Evolutionary conservation across 1,140 invertebrate genomes (phyloP), one percentile per base, ranked within the genome.

Genomic region (Drosophila kohkoa): DNA sequence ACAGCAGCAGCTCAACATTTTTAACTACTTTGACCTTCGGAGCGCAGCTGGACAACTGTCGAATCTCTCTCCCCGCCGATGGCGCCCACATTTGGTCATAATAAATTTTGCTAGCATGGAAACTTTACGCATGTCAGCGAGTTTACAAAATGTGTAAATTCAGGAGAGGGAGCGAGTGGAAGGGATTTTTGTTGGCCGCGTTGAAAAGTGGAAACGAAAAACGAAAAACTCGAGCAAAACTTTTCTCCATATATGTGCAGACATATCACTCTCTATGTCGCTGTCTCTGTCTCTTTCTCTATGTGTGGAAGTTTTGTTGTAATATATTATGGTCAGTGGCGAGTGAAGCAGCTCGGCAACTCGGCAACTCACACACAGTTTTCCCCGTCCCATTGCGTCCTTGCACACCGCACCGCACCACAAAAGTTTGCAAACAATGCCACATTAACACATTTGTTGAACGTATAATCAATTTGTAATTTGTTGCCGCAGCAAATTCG

Each of bases 391-490:
- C 35, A 38, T 1, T 10, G 30, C 52, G 15, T 25, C 20, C 20
- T 25, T 55, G 52, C 52, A 55, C 32, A 30, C 75, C 58, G 38
- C 38, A 20, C 20, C 45, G 28, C 66, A 57, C 68, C 77, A 52
- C 74, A 87, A 89, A 89, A 89, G 85, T 86, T 76, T 74, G 60
- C 85, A 82, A 89, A 89, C 85, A 89, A 89, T 85, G 85, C 85
- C 85, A 89, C 85, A 89, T 89, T 89, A 89, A 89, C 85, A 89
- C 85, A 89, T 89, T 89, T 89, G 85, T 89, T 89, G 85, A 89
- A 89, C 85, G 85, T 89, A 89, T 89, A 89, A 89, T 89, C 85
- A 89, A 89, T 89, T 89, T 89, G 85, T 89, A 89, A 89, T 89
- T 89, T 89, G 85, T 89, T 89, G 85, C 85, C 85, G 75, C 85